Base-by-base conservation (phyloP, 2,888 invertebrate genomes). In the Andricus quercusramuli region DNA sequence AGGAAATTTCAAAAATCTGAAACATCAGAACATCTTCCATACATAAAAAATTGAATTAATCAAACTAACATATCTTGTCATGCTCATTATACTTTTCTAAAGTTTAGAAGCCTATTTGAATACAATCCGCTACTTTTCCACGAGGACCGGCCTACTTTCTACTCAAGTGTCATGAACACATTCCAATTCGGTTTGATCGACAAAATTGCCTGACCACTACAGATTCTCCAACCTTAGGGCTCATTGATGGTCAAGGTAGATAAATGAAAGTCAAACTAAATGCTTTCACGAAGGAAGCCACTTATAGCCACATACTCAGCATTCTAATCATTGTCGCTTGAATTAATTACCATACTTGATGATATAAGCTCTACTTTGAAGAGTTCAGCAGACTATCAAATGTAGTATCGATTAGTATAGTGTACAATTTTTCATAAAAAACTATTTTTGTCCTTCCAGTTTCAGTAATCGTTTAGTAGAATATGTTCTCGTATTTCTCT, bases 201-300 rank as follows among this genome's bases (percentile, higher is more conserved):
- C n/a, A 22, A 59, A 59, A 59, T 22, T 22, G 11, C 22, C 22
- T 59, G 59, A 22, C 59, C 59, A 22, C 11, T 22, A 22, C 22
- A 22, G 3, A 68, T 68, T 68, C 17, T 22, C 17, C 29, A 8
- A 44, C 47, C 22, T 8, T 44, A 47, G 25, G 25, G 25, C 9
- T 17, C 9, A n/a, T 32, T 6, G 6, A 15, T 68, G 17, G 11
- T 17, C 22, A 20, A 20, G 59, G 51, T 51, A 70, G 29, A 47
- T 70, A 70, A 70, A 70, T 51, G 70, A 70, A 70, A 70, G 70
- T 70, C 29, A 29, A 70, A 70, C 67, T 67, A 44, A 41, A 67
- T 67, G n/a, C 70, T 51, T 70, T 56, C 70, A 70, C 70, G 70
- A 51, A 70, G 29, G 51, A 29, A 22, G 51, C 51, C 20, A 51